Base-by-base conservation (phyloP, 37 sponge, comb jelly and placozoan species). In the Mnemiopsis leidyi region DNA sequence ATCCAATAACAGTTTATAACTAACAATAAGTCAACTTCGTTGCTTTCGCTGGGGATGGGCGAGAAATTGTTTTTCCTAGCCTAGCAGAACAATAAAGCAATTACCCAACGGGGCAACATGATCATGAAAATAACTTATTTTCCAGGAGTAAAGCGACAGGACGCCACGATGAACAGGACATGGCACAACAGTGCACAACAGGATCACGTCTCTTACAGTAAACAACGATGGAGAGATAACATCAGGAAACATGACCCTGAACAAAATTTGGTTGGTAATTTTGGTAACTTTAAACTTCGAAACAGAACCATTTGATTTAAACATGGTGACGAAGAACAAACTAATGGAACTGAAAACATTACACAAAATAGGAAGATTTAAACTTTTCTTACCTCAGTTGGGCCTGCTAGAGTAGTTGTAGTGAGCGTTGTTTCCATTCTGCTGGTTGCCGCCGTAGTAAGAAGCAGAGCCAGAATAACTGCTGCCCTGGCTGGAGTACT, bases 361-460 rank as follows among this genome's bases (percentile, higher is more conserved):
- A n/a, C n/a, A n/a, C n/a, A n/a, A n/a, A n/a, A n/a, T n/a, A n/a
- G n/a, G n/a, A n/a, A n/a, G n/a, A n/a, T n/a, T n/a, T n/a, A n/a
- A n/a, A n/a, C n/a, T n/a, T n/a, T n/a, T 5, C 79, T 77, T 34
- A 77, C 79, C 79, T 77, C 79, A 77, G 79, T 77, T 77, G 18
- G 79, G 79, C 18, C 79, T 26, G 33, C 79, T 77, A 5, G 79
- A 77, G 79, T 77, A 77, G 35, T 77, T 77, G 79, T 77, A 77
- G 33, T 77, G 79, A 5, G 33, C 0, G 34, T 26, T 28, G 16
- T 32, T 32, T 34, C 32, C 18, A 16, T 26, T 34, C 9, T 33
- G 32, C 26, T 26, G 32, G 9, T 32, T 28, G 32, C 33, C 18
- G 18, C 36, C 36, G 36, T 77, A 77, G 79, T 77, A 77, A 13